A percentile compares a stretch with the other conserved stretches of the same genome.
Conservation (phyloP, 2,113 vertebrate species). For the Etia nguti region DNA sequence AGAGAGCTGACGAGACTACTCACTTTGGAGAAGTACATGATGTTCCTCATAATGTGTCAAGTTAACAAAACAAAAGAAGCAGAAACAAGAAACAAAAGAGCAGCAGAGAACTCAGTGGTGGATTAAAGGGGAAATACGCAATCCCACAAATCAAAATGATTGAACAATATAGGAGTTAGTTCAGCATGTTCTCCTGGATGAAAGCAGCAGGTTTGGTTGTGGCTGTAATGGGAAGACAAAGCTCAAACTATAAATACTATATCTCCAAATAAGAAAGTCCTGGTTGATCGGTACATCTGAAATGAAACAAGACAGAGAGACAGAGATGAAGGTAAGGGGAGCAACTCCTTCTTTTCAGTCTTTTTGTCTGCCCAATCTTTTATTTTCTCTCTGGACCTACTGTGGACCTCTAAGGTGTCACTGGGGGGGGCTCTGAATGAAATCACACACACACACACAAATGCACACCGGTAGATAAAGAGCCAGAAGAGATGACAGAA, state of each 20-base stretch:
- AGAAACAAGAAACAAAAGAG: background rate
- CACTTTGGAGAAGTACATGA: background rate
- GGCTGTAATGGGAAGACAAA: background rate
- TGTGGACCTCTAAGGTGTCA: background rate
- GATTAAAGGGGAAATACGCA: background rate
- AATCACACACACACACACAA: background rate
- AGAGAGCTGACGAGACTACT: background rate
- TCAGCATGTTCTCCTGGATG: background rate
- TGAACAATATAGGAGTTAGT: background rate
- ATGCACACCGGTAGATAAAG: background rate
- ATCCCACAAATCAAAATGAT: background rate
- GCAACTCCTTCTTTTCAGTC: background rate
- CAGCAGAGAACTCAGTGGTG: background rate
- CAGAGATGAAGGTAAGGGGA: background rate
- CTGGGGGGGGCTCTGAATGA: background rate
- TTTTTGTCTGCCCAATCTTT: background rate
- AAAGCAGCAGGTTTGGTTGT: background rate
- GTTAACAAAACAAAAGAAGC: background rate
- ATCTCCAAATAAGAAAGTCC: background rate
- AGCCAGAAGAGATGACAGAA: background rate
- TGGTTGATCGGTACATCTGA: background rate
- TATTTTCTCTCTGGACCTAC: background rate
- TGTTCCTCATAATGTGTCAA: background rate
- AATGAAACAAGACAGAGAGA: background rate
- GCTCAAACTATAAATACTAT: conserved; percentile 7